phyloP scores from a whole-genome alignment of 2,797 vertebrate species.

The Lateolabrax maculatus region DNA sequence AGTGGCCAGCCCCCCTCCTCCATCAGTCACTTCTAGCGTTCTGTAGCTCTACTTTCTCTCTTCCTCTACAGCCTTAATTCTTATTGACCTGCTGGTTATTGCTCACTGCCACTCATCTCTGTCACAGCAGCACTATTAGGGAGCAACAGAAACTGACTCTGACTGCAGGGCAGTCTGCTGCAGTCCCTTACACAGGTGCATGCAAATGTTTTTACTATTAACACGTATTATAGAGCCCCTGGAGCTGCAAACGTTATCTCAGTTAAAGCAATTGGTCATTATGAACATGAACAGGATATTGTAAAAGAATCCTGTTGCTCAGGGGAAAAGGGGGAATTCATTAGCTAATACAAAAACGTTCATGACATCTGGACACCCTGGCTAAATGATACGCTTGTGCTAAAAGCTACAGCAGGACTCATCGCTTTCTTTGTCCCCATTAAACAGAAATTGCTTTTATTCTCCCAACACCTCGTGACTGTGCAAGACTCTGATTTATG shows the following conservation, averaged over 20 bases:
- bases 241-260: not conserved
- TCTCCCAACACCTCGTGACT: not conserved
- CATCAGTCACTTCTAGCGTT: not conserved
- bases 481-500: conserved; percentile 9
- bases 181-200: not conserved
- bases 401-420: conserved; percentile 18
- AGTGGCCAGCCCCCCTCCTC: not conserved
- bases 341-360: conserved; percentile 19
- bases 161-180: conserved; percentile 19
- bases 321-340: conserved; percentile 28
- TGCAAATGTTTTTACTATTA: not conserved
- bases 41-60: conserved; percentile 20
- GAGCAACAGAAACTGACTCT: conserved; percentile 25
- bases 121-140: conserved; percentile 40
- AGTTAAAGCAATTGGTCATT: conserved; percentile 22
- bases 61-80: conserved; percentile 44
- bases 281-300: conserved; percentile 25
- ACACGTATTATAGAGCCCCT: not conserved
- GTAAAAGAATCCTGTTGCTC: conserved; percentile 8
- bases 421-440: conserved; percentile 18
- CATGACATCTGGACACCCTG: conserved; percentile 29
- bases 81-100: conserved; percentile 69
- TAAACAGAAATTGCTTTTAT: conserved; percentile 18
- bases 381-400: conserved; percentile 24
- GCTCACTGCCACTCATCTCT: conserved; percentile 55